Conservation (phyloP, 2,797 vertebrate species). For the Sebastolobus alascanus region DNA sequence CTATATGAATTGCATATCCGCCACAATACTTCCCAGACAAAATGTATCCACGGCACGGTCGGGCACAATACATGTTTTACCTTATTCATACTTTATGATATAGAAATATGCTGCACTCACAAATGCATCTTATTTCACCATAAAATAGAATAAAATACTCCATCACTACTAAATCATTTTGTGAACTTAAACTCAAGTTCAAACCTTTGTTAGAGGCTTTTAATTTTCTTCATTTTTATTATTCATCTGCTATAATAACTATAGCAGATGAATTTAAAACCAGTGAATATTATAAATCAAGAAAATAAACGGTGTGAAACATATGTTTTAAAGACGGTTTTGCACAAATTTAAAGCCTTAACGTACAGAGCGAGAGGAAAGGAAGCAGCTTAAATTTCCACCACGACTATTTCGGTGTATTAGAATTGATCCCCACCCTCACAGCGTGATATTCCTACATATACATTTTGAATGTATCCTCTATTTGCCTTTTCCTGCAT, state of each 20-base stretch:
- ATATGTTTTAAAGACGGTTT: conserved; percentile 14
- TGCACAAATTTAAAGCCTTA: conserved; percentile 5
- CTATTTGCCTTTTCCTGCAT: conserved; percentile 48
- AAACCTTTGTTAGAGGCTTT: not conserved
- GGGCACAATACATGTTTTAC: not conserved
- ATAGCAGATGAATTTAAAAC: not conserved
- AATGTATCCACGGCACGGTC: not conserved
- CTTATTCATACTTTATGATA: not conserved
- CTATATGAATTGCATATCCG: not conserved
- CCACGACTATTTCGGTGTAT: not conserved
- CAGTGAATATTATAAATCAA: not conserved
- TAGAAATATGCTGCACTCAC: not conserved
- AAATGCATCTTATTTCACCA: not conserved
- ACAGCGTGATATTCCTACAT: conserved; percentile 30
- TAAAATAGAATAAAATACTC: not conserved
- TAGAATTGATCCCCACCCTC: conserved; percentile 16
- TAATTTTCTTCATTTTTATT: not conserved
- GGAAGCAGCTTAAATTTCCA: conserved; percentile 27
- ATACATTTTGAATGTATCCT: conserved; percentile 46
- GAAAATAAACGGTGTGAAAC: not conserved
- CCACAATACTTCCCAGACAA: not conserved
- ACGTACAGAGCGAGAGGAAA: not conserved
- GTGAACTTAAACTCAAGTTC: not conserved
- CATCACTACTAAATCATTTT: not conserved
- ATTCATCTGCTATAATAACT: not conserved